Percentiles rank a stretch among this genome's conserved stretches.
Conservation (phyloP, 1,140 invertebrate genomes). For the Meteorus sp. region DNA sequence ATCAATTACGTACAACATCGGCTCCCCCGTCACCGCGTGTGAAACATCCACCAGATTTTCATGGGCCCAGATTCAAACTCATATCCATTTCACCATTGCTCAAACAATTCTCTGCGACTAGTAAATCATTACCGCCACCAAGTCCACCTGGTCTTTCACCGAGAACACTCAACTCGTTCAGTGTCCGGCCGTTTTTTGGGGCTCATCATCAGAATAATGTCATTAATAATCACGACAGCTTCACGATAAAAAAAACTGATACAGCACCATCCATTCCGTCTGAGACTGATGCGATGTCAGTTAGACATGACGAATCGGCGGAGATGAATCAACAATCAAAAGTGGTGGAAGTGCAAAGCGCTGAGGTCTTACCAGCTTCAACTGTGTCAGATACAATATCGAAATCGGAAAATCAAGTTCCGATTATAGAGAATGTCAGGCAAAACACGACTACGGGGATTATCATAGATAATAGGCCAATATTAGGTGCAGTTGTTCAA, state of each 20-base stretch:
- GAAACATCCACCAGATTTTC: constrained; percentile 46
- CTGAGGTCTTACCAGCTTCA: too few relatives aligned
- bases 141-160: constrained; percentile 50
- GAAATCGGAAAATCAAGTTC: too few relatives aligned
- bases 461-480: too few relatives aligned
- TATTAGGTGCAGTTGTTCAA: too few relatives aligned
- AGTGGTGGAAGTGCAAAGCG: too few relatives aligned
- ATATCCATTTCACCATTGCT: constrained; percentile 50
- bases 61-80: constrained; percentile 46
- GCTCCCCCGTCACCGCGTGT: constrained; percentile 72
- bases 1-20: constrained; percentile 55
- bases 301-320: background rate
- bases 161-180: constrained; percentile 33
- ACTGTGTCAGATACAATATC: too few relatives aligned
- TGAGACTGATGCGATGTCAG: background rate
- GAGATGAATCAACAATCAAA: too few relatives aligned
- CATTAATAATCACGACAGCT: background rate
- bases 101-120: constrained; percentile 50
- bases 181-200: constrained; percentile 18
- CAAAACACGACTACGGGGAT: too few relatives aligned
- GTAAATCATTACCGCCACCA: constrained; percentile 47
- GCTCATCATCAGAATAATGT: constrained; percentile 9
- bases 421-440: too few relatives aligned
- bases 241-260: background rate
- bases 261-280: background rate